Evolutionary conservation across 2,888 invertebrate species (phyloP), one percentile per base, ranked within the genome.

Genomic region (Arrhopalites spinosus): DNA sequence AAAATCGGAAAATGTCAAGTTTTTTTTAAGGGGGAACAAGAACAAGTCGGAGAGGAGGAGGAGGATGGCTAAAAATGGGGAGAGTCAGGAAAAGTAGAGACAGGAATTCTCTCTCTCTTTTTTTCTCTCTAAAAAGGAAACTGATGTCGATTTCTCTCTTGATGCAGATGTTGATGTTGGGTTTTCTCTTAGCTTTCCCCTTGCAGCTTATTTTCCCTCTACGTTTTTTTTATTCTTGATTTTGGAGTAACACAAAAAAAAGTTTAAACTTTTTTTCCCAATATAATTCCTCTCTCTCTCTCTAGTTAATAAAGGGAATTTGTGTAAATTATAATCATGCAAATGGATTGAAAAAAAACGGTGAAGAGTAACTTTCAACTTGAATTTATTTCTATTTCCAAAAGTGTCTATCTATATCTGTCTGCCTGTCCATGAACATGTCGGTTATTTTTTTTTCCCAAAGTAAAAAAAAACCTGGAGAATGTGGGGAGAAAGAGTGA

Each of bases 61-160:
- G n/a, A 25, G n/a, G 45, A 71, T 29, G 56, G n/a, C n/a, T n/a
- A n/a, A n/a, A n/a, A n/a, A n/a, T n/a, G n/a, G n/a, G 45, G 59
- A 29, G 53, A 2, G 15, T 68, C 36, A 67, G 45, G 43, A 45
- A 20, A 25, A 64, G 23, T 15, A 43, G 3, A 29, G 29, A 25
- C 27, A 27, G 68, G 50, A 68, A 50, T 47, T 50, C 27, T n/a
- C n/a, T n/a, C n/a, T 67, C 67, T 45, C 43, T 43, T 45, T 67
- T 67, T 45, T 47, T 30, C 13, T 27, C 67, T 53, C 3, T 63
- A 63, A 45, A 68, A 53, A 68, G 68, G 68, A 68, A 68, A 68
- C 50, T 68, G 68, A 68, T 50, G 68, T 68, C 68, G 68, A 68
- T 68, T 68, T 68, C 47, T 50, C 68, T 68, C 47, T 68, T 50